Percentiles rank a stretch among this genome's conserved stretches.
phyloP scores from a whole-genome alignment of 2,888 invertebrate species.

The Ecliptopera silaceata region DNA sequence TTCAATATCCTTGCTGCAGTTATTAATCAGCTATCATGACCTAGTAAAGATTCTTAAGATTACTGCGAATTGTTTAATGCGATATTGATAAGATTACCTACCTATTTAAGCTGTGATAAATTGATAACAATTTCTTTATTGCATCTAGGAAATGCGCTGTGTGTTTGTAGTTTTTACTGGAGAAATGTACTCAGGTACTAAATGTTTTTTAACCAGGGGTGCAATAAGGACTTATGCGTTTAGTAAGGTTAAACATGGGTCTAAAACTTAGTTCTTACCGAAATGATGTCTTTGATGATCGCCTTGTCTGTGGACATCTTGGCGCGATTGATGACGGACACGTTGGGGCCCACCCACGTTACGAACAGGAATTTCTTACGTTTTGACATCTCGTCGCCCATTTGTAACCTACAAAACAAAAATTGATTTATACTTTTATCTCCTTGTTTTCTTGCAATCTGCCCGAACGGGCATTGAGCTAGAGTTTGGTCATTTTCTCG shows the following conservation, averaged over 20 bases:
- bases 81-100: conserved; percentile 6
- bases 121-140: conserved; percentile 15
- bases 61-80: background rate
- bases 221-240: no score
- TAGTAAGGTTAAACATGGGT: no score
- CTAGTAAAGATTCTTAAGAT: background rate
- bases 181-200: background rate
- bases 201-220: no score
- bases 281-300: conserved; percentile 88
- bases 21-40: background rate
- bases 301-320: conserved; percentile 93
- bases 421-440: no score
- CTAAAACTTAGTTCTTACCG: conserved; percentile 75
- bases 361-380: conserved; percentile 90
- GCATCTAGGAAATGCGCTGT: background rate
- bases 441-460: no score
- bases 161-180: background rate
- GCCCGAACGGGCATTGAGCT: no score
- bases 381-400: conserved; percentile 93
- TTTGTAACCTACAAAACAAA: conserved; percentile 84
- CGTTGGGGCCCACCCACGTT: conserved; percentile 89
- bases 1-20: background rate
- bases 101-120: background rate
- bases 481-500: no score
- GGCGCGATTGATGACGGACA: conserved; percentile 90